These are phyloP conservation scores for Aphidius gifuensis DNA, from an alignment of 1,140 invertebrate genomes.

Conservation along the genomic window DNA sequence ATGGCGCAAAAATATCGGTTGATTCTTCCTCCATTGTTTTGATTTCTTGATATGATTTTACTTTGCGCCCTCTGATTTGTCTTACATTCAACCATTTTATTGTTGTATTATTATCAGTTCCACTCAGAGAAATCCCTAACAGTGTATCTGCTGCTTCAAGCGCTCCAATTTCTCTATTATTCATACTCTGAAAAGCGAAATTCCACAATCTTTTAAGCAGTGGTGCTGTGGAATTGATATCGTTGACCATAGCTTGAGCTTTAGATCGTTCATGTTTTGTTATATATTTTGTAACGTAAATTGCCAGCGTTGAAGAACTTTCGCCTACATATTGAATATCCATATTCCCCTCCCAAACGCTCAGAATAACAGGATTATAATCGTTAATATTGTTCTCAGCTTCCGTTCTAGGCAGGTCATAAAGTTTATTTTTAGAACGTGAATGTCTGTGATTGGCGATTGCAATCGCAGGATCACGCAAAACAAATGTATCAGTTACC, in stretches of 20 bases:
- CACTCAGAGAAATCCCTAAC: too few species aligned
- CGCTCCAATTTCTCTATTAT: too few species aligned
- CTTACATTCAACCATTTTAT: too few species aligned
- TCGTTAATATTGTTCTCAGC: slow-evolving; percentile 29
- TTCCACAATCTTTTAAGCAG: slow-evolving; percentile 18
- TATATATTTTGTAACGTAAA: slow-evolving; percentile 32
- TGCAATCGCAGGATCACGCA: slow-evolving; percentile 30
- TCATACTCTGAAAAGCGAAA: too few species aligned
- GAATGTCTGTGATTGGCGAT: slow-evolving; percentile 31
- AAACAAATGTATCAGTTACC: slow-evolving; percentile 26
- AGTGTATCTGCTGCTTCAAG: too few species aligned
- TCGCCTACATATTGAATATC: slow-evolving; percentile 30
- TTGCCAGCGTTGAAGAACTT: slow-evolving; percentile 22
- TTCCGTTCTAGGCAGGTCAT: slow-evolving; percentile 33
- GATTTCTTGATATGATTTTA: too few species aligned
- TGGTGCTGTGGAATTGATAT: slow-evolving; percentile 30
- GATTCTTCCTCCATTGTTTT: too few species aligned
- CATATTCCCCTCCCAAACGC: slow-evolving; percentile 31
- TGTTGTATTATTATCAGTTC: too few species aligned
- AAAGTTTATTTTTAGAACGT: slow-evolving; percentile 32
- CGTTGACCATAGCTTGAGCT: slow-evolving; percentile 21
- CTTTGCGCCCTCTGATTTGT: too few species aligned
- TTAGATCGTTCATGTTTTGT: slow-evolving; percentile 30
- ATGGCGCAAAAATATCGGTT: too few species aligned
- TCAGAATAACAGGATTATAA: slow-evolving; percentile 26